Base-by-base conservation (phyloP, 2,888 invertebrate genomes). In the Bursaphelenchus okinawaensis region DNA sequence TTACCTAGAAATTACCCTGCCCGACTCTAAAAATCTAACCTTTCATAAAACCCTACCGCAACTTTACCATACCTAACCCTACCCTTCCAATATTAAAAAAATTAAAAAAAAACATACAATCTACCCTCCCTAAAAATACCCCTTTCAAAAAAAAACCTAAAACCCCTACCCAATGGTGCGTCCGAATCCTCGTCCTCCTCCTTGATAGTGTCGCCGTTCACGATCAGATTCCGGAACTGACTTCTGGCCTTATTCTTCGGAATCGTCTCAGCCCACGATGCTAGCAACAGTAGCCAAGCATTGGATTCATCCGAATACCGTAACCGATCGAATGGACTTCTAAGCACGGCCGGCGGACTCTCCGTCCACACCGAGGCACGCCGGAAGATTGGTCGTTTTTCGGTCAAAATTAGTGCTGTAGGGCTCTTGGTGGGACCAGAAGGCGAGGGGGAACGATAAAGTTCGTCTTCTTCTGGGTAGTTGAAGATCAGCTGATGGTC, bases 351-450 rank as follows among this genome's bases (percentile, higher is more conserved):
- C 20, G 70, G 70, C 20, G 70, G 70, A 28, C 70, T 70, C 20
- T 70, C 70, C 24, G 56, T 70, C 70, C 70, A 70, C 6, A 70
- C 74, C 1, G 70, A 70, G 16, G 70, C 70, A 2, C 70, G 27
- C 7, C 70, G 70, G 55, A 59, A 71, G 20, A 70, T 57, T 24
- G 57, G 65, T 52, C 68, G 66, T 55, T 75, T 72, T 7, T 71
- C 68, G 20, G 22, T 26, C 24, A 54, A 23, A n/a, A 65, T 55
- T 23, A 68, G 23, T 19, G 69, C 62, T 7, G 70, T 66, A 22
- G 68, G 28, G n/a, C 63, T 63, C n/a, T 59, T 52, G 50, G 22
- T 50, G 40, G 40, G 56, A 28, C 60, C 60, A 7, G 66, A 40
- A 29, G 66, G 66, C 6, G 66, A 55, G 16, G 66, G 29, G 24